phyloP scores from a whole-genome alignment of 2,113 vertebrate species.

The Tupaia chinensis region DNA sequence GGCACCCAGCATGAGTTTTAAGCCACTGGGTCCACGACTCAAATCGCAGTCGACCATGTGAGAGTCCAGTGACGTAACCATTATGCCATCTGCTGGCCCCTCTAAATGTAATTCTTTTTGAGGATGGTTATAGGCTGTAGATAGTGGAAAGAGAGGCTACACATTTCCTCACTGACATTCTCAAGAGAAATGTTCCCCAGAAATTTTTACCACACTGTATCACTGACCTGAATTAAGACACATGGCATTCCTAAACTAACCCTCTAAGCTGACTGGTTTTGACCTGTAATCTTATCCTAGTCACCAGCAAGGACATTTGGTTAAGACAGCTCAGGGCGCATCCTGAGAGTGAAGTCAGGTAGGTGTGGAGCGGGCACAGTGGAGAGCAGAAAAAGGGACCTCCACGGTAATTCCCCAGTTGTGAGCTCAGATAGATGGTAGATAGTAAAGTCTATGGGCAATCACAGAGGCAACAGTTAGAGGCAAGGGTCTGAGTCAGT shows the following conservation, averaged over 20 bases:
- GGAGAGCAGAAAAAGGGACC: background rate
- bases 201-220: background rate
- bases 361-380: no score
- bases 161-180: background rate
- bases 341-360: background rate
- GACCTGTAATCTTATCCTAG: background rate
- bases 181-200: slow-evolving; percentile 25
- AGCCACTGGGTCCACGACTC: no score
- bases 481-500: background rate
- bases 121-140: background rate
- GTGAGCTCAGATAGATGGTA: background rate
- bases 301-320: background rate
- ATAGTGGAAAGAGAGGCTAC: background rate
- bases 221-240: background rate
- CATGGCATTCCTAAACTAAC: background rate
- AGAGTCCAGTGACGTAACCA: no score
- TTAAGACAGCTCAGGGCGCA: background rate
- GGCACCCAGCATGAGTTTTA: no score
- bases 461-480: background rate
- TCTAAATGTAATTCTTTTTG: background rate
- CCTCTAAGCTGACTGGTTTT: background rate
- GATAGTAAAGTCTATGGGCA: background rate
- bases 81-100: no score
- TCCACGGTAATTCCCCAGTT: background rate
- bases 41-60: no score